A percentile compares a stretch with the other conserved stretches of the same genome.
phyloP scores from a whole-genome alignment of 2,797 vertebrate genomes.

The Gymnothorax reevesii region DNA sequence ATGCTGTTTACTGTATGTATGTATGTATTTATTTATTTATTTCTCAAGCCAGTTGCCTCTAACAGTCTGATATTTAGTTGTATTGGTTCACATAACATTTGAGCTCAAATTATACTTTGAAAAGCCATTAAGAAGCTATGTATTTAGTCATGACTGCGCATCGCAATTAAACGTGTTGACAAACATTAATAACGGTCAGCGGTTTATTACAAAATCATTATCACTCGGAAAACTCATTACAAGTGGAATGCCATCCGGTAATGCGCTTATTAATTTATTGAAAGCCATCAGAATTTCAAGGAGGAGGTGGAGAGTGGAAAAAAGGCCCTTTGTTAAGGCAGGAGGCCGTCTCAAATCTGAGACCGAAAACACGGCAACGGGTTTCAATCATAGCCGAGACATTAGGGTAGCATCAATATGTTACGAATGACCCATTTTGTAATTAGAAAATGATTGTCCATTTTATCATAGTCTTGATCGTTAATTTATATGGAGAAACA shows the following conservation, averaged over 20 bases:
- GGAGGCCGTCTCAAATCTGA: slow-evolving; percentile 11
- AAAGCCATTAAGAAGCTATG: slow-evolving; percentile 53
- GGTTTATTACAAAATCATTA: slow-evolving; percentile 66
- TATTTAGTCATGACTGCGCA: slow-evolving; percentile 58
- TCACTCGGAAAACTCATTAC: slow-evolving; percentile 63
- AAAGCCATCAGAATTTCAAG: slow-evolving; percentile 27
- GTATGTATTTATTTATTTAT: background rate
- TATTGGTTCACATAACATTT: slow-evolving; percentile 59
- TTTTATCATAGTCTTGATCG: background rate
- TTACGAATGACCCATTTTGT: background rate
- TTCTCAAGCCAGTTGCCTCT: background rate
- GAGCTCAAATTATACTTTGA: slow-evolving; percentile 57
- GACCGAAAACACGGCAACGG: background rate
- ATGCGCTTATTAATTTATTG: slow-evolving; percentile 60
- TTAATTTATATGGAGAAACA: background rate
- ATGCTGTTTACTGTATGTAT: background rate
- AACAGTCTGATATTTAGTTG: background rate
- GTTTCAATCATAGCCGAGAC: background rate
- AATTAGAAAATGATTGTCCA: background rate
- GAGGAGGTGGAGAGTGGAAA: background rate
- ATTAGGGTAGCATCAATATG: slow-evolving; percentile 13
- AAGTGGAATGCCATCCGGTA: slow-evolving; percentile 58
- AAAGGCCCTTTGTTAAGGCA: background rate
- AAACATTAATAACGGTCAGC: slow-evolving; percentile 62
- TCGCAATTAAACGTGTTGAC: slow-evolving; percentile 63